phyloP scores from a whole-genome alignment of 2,888 invertebrate genomes.

The Acanthosepion pharaonis region DNA sequence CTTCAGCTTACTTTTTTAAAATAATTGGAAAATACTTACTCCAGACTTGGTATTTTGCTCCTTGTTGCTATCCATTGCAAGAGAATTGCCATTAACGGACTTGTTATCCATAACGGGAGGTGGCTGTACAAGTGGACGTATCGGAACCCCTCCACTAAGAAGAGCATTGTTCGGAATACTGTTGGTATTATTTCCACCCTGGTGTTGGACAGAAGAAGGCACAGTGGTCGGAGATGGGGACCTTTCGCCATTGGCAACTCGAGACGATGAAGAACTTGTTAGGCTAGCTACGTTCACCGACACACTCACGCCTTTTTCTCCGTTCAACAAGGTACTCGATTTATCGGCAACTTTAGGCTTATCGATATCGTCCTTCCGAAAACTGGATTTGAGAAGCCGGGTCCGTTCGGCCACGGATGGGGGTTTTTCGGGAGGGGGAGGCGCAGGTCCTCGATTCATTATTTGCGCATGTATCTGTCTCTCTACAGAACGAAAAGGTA shows the following conservation, averaged over 20 bases:
- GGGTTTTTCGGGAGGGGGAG: constrained; percentile 67
- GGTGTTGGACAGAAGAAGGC: neutral
- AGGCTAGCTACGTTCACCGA: neutral
- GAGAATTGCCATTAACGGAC: neutral
- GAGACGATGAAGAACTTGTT: constrained; percentile 49
- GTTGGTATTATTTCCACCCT: neutral
- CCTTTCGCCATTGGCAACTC: constrained; percentile 52
- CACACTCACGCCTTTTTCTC: constrained; percentile 50
- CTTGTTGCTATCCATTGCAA: constrained; percentile 50
- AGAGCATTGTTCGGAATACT: neutral
- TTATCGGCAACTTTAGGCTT: constrained; percentile 59
- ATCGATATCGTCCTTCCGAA: constrained; percentile 63
- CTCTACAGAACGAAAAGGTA: no score
- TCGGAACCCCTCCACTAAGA: constrained; percentile 45
- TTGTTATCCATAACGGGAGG: constrained; percentile 42
- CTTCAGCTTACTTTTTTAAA: neutral
- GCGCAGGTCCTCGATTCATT: constrained; percentile 59
- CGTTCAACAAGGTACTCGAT: constrained; percentile 52
- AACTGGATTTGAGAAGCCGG: constrained; percentile 64
- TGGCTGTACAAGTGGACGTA: constrained; percentile 48
- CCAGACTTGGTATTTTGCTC: constrained; percentile 47
- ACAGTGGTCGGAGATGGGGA: constrained; percentile 50
- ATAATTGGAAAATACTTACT: constrained; percentile 41
- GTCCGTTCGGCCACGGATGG: constrained; percentile 69
- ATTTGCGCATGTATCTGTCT: neutral